A percentile compares a stretch with the other conserved stretches of the same genome.
Conservation (phyloP, 2,113 vertebrate genomes). For the Apodemus speciosus region DNA sequence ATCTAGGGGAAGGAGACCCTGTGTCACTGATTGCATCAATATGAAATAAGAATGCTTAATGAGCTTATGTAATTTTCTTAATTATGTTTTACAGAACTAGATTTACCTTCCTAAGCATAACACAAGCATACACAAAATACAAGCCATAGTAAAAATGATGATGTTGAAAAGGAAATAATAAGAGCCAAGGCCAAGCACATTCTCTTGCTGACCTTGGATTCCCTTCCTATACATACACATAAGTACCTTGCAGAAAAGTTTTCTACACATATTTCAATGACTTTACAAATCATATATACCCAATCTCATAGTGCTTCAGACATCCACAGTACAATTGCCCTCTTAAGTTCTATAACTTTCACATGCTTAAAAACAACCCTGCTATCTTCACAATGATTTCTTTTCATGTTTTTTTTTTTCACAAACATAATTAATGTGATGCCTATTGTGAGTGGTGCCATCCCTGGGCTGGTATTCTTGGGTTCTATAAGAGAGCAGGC, state of each 20-base stretch:
- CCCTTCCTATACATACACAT: neutral
- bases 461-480: no score
- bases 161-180: constrained; percentile 33
- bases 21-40: neutral
- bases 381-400: neutral
- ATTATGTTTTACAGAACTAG: constrained; percentile 8
- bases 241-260: constrained; percentile 24
- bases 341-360: neutral
- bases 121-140: constrained; percentile 13
- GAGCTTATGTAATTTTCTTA: neutral
- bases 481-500: no score
- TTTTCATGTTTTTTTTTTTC: neutral
- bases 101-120: constrained; percentile 42
- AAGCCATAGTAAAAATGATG: neutral
- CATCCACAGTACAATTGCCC: neutral
- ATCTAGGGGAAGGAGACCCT: neutral
- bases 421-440: no score
- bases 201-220: constrained; percentile 42
- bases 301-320: neutral
- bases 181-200: constrained; percentile 4
- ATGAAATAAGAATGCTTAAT: constrained; percentile 26
- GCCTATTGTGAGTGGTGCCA: no score
- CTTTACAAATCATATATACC: constrained; percentile 18
- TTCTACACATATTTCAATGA: neutral
- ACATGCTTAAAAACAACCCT: constrained; percentile 28